Evolutionary conservation across 2,113 vertebrate genomes (phyloP), one percentile per base, ranked within the genome.

Genomic region (Okapia johnstoni): DNA sequence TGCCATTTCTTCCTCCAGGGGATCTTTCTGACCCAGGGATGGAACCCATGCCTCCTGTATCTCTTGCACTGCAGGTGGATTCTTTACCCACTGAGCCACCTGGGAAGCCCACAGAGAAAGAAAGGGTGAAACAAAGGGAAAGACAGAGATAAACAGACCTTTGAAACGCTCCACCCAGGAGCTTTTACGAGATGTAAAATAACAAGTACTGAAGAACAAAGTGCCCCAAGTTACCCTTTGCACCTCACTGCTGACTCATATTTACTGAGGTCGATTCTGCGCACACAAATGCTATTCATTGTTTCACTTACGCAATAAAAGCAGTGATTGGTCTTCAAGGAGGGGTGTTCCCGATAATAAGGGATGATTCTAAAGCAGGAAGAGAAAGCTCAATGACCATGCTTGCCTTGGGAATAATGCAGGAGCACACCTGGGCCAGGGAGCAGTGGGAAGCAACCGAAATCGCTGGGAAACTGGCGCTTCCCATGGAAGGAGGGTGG

Each of bases 401-500:
- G 1, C 5, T n/a, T 57, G 21, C 33, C 88, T 48, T 30, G 2
- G 2, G n/a, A 70, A 14, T 13, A 26, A 40, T 3, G 13, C 6
- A 13, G 10, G 33, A 40, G 19, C 16, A 33, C 1, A 2, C 12
- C 17, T 10, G 55, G 50, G 40, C 46, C 15, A 1, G 2, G 1
- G 0, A 73, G 85, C 40, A 10, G 26, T 15, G 2, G 21, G 46
- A 48, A 25, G 10, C 7, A 23, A 6, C 0, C 12, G 43, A 61
- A 7, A 19, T 7, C 5, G 40, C 46, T 0, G 79, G 12, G 6
- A 15, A 6, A 6, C 3, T 52, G 23, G 25, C 4, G 63, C 2
- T 19, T 28, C 40, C 48, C 1, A 19, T 25, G 21, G 21, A 25
- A 28, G 23, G 5, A 8, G 0, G 17, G 28, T 0, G 4, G 17